Conservation (phyloP, 1,140 invertebrate genomes). For the Hormaphis cornu region DNA sequence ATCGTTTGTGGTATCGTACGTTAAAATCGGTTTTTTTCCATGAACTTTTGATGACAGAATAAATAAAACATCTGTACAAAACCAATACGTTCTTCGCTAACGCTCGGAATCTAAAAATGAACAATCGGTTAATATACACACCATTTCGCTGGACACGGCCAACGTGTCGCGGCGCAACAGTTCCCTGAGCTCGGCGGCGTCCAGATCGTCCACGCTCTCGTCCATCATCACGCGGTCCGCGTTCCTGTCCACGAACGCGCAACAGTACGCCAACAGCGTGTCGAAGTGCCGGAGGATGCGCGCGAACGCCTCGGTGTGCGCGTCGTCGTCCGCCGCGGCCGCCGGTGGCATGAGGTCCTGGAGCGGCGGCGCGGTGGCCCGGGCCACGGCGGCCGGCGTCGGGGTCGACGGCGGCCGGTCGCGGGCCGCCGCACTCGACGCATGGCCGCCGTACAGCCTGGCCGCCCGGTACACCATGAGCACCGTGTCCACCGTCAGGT, state of each 20-base stretch:
- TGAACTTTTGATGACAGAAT: too few species aligned
- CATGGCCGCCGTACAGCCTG: slow-evolving; percentile 31
- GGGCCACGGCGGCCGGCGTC: background rate
- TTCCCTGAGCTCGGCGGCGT: slow-evolving; percentile 49
- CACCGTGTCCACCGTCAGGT: slow-evolving; percentile 45
- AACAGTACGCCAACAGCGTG: slow-evolving; percentile 47
- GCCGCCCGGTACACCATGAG: slow-evolving; percentile 46
- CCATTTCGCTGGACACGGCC: slow-evolving; percentile 14
- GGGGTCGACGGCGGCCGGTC: background rate
- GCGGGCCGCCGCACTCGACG: background rate
- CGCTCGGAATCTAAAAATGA: too few species aligned
- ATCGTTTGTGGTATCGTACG: too few species aligned
- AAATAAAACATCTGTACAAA: too few species aligned
- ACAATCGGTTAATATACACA: background rate
- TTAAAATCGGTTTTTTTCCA: too few species aligned
- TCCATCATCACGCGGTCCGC: slow-evolving; percentile 52
- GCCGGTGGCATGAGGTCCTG: background rate
- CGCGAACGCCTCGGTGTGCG: slow-evolving; percentile 41
- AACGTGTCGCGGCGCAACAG: slow-evolving; percentile 51
- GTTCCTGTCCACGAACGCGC: slow-evolving; percentile 46
- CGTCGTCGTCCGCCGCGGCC: background rate
- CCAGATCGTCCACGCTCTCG: slow-evolving; percentile 57
- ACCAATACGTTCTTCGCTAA: too few species aligned
- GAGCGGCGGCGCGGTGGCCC: slow-evolving; percentile 6
- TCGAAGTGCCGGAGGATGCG: slow-evolving; percentile 47